Evolutionary conservation across 2,797 vertebrate species (phyloP).

Genomic region (Chanos chanos): DNA sequence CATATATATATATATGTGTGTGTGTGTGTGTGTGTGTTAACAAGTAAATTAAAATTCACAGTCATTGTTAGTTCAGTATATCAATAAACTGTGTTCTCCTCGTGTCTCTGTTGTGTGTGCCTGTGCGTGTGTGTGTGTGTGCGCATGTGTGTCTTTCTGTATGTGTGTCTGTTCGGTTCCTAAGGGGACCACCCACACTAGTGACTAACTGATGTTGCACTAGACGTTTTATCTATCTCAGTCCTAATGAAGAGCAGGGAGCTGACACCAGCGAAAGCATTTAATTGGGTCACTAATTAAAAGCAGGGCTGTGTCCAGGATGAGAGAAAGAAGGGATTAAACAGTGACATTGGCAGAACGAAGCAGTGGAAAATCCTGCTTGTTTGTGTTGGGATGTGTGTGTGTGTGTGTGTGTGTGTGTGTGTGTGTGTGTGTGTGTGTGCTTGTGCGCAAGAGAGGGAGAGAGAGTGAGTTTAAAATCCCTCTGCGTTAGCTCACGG

Average conservation of each 20-base stretch:
- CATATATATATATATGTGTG: conserved; percentile 3
- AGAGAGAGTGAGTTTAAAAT: no score
- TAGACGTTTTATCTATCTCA: conserved; percentile 32
- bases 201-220: conserved; percentile 12
- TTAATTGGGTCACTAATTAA: conserved; percentile 86
- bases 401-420: no score
- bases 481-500: no score
- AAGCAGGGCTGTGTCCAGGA: conserved; percentile 72
- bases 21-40: conserved; percentile 9
- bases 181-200: background rate
- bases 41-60: no score
- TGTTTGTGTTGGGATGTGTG: conserved; percentile 16
- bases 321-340: conserved; percentile 71
- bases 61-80: no score
- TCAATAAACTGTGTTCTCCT: no score
- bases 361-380: conserved; percentile 55
- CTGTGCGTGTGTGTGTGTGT: conserved; percentile 6
- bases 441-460: no score
- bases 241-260: conserved; percentile 33
- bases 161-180: background rate
- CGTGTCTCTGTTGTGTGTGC: no score
- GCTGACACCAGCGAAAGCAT: conserved; percentile 65
- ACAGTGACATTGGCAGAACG: conserved; percentile 62
- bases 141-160: conserved; percentile 2
- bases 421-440: no score